Evolutionary conservation across 2,113 vertebrate genomes (phyloP).

Genomic region (Brachyhypopomus gauderio): DNA sequence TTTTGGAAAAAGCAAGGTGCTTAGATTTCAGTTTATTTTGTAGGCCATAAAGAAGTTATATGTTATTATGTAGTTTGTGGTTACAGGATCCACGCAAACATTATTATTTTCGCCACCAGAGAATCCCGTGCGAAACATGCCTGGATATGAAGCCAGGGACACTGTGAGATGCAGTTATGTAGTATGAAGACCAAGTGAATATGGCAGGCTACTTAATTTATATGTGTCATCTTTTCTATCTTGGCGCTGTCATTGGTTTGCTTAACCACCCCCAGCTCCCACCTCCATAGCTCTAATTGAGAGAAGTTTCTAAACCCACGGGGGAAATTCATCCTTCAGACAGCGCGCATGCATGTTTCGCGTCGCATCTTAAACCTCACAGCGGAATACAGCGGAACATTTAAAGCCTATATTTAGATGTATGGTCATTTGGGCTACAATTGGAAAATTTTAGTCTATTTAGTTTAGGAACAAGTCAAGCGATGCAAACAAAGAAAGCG

Average conservation of each 20-base stretch:
- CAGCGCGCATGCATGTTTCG: slow-evolving; percentile 25
- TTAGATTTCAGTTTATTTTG: too few relatives aligned
- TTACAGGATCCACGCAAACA: too few relatives aligned
- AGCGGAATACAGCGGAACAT: slow-evolving; percentile 51
- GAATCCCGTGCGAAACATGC: too few relatives aligned
- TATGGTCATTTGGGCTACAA: slow-evolving; percentile 38
- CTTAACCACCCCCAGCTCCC: slow-evolving; percentile 56
- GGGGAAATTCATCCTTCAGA: slow-evolving; percentile 72
- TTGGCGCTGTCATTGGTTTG: slow-evolving; percentile 59
- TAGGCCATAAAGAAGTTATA: too few relatives aligned
- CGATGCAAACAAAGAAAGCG: background rate
- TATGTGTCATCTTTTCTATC: slow-evolving; percentile 46
- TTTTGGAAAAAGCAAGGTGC: too few relatives aligned
- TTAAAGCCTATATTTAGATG: slow-evolving; percentile 53
- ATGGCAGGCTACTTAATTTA: slow-evolving; percentile 27
- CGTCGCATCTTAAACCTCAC: slow-evolving; percentile 51
- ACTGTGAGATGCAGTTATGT: too few relatives aligned
- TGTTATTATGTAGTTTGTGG: too few relatives aligned
- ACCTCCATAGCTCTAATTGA: slow-evolving; percentile 60
- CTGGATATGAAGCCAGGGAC: too few relatives aligned
- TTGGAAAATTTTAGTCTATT: slow-evolving; percentile 39
- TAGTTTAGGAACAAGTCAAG: slow-evolving; percentile 33
- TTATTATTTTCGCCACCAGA: too few relatives aligned
- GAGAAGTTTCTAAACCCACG: slow-evolving; percentile 72
- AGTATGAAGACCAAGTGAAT: too few relatives aligned